Base-by-base conservation (phyloP, 1,140 invertebrate species). In the Drosophila teissieri region DNA sequence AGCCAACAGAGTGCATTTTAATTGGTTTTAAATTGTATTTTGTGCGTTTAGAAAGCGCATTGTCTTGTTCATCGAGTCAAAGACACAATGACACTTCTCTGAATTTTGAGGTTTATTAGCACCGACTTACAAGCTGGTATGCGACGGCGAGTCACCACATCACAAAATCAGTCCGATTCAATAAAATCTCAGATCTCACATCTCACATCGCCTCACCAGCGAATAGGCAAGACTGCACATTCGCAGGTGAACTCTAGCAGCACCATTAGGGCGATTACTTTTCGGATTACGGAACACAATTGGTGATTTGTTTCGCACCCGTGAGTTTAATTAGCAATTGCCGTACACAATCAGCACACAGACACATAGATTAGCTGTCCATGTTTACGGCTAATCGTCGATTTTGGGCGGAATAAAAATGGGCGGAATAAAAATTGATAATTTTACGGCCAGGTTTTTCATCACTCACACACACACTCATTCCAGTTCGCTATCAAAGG, bases 271-370 rank as follows among this genome's bases (percentile, higher is more conserved):
- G 10, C 27, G 67, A 70, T 70, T 70, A 70, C 42, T 24, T 27
- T n/a, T 5, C 17, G 39, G 67, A 70, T 69, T 69, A 49, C 27
- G 49, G 31, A 69, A 56, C 14, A 49, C 22, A 56, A 56, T 69
- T 53, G 54, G 51, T 46, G 36, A 55, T 42, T 69, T 39, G 51
- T 40, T 69, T 70, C 51, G 22, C 64, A 69, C 67, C 51, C 67
- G 37, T 24, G 24, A n/a, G 42, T 40, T 70, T 70, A 55, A 56
- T 69, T 69, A 68, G 17, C 56, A 48, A 67, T 54, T 55, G 34
- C 49, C 19, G 45, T 52, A 19, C 10, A 45, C 42, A 45, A 12
- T 45, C 42, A 3, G 4, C 2, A 4, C 40, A 67, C 61, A 70
- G 19, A 36, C 37, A 36, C 64, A 36, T 36, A 52, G 60, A 68